Evolutionary conservation across 2,113 vertebrate genomes (phyloP), one percentile per base, ranked within the genome.

Genomic region (Pantherophis guttatus): DNA sequence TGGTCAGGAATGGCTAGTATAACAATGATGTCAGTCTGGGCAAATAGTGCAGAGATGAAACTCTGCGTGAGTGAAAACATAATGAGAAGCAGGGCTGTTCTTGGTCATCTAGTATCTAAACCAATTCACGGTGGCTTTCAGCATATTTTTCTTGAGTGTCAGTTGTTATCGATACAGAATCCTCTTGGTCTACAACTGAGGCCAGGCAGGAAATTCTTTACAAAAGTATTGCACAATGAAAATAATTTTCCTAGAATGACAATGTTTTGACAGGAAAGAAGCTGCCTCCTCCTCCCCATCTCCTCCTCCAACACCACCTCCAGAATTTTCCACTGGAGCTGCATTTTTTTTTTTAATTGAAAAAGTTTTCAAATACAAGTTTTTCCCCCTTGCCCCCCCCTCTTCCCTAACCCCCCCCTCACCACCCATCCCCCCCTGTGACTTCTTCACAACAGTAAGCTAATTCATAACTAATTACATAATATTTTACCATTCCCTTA

Each of bases 171-270:
- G 4, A 12, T 15, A 26, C 5, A n/a, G 33, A 85, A 85, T 86
- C 26, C 70, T 93, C 26, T 85, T 21, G 19, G 55, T 58, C 21
- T 8, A 39, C 57, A 86, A 52, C 44, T 86, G 17, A 62, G 10
- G 23, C 81, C 81, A 90, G 17, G 29, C 65, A 50, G 65, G 87
- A 62, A 93, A 90, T 90, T 93, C 87, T 57, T 89, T 48, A 19
- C 9, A 93, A 90, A 44, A n/a, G 23, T 85, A 89, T 62, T 93
- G 48, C 57, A 90, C n/a, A 93, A 90, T 15, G 21, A 90, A 90
- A 90, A 93, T 62, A 65, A 44, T 85, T 93, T 90, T 93, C 53
- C 57, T 54, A 54, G 92, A 57, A 62, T 26, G 19, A 90, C 89
- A 87, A 26, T 90, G 26, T 93, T 93, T 90, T 87, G 55, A 86